Evolutionary conservation across 2,888 invertebrate genomes (phyloP), one percentile per base, ranked within the genome.

Genomic region (Athripsodes cinereus): DNA sequence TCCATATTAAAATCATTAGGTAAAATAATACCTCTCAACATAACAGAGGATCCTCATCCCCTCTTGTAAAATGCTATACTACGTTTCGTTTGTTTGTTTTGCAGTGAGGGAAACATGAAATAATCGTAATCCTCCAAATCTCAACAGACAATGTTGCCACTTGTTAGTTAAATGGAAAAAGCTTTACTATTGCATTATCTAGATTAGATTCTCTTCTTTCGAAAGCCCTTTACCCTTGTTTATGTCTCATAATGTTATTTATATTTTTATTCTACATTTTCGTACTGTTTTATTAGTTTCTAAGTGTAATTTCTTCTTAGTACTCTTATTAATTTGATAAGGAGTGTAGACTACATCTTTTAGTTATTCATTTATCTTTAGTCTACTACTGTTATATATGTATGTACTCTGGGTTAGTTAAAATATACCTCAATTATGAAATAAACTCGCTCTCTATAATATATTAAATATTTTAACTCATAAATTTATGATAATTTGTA

Each of bases 181-280:
- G 59, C 60, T 63, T 63, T 59, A 60, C 58, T 62, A 62, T 62
- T 61, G 62, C 62, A 62, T 62, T 62, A 62, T 62, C 62, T 48
- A 60, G 62, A 62, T 62, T 62, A 62, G 60, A 60, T 61, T 62
- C 57, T 60, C 59, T 57, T 62, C 53, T 55, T 58, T 60, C 58
- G 58, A 47, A 47, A 47, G 5, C 35, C 13, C 52, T 56, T 59
- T 20, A 31, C 62, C 60, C 60, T 52, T 55, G 54, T 60, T 57
- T 60, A 55, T 62, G 56, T 54, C 58, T 40, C 40, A 26, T 26
- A 26, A 26, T 48, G 31, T 53, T 10, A 52, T 53, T 52, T 62
- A 59, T 56, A 59, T 62, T 59, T 62, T 57, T 56, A 58, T 58
- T 49, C 55, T 44, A 58, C 53, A 58, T 61, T 58, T 52, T 48